Conservation (phyloP, 2,797 vertebrate species). For the Rhinella marina region DNA sequence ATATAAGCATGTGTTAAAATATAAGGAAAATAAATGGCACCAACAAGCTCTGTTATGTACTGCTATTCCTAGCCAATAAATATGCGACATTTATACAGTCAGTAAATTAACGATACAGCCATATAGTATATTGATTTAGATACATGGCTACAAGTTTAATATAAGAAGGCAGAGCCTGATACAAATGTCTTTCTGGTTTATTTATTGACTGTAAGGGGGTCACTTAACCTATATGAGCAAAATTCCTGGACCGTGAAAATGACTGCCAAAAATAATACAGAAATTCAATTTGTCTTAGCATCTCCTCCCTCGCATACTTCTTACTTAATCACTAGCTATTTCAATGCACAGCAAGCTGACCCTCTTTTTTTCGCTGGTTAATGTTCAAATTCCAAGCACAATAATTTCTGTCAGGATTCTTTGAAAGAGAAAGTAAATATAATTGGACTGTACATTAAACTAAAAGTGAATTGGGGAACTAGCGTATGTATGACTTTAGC, state of each 20-base stretch:
- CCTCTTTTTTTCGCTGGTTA: slow-evolving; percentile 6
- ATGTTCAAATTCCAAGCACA: background rate
- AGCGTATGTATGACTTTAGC: background rate
- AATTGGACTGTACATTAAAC: background rate
- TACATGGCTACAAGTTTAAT: background rate
- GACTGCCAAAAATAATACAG: slow-evolving; percentile 41
- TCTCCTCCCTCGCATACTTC: slow-evolving; percentile 23
- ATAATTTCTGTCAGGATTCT: background rate
- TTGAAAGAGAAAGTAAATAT: slow-evolving; percentile 29
- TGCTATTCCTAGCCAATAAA: background rate
- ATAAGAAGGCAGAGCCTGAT: background rate
- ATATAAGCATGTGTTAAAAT: background rate
- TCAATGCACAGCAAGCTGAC: background rate
- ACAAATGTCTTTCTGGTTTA: background rate
- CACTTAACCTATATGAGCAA: background rate
- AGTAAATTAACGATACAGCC: background rate
- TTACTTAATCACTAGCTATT: slow-evolving; percentile 27
- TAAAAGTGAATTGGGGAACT: background rate
- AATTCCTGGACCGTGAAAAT: slow-evolving; percentile 34
- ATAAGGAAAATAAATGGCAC: background rate
- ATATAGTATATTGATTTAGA: background rate
- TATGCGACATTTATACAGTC: background rate
- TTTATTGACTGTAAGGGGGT: background rate
- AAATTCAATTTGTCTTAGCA: background rate
- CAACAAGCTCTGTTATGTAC: background rate